Evolutionary conservation across 2,797 vertebrate genomes (phyloP).

Genomic region (Eulemur rubriventer): DNA sequence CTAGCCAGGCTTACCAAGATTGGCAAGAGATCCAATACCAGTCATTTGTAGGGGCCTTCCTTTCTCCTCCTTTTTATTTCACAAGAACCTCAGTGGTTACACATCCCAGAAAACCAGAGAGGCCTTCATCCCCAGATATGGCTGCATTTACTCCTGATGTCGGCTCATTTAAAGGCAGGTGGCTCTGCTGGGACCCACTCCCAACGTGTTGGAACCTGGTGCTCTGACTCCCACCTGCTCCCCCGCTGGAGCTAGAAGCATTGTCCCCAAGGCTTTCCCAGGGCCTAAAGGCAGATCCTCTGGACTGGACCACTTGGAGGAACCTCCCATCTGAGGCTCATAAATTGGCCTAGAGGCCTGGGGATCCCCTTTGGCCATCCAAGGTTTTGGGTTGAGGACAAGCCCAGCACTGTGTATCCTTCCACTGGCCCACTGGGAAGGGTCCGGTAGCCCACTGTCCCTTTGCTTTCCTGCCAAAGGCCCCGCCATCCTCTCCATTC

Average conservation of each 20-base stretch:
- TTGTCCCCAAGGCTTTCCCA: background rate
- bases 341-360: background rate
- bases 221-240: background rate
- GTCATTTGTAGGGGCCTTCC: background rate
- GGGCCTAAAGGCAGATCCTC: background rate
- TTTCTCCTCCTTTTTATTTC: slow-evolving; percentile 3
- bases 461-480: background rate
- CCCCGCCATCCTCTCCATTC: background rate
- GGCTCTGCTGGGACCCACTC: background rate
- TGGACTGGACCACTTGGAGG: background rate
- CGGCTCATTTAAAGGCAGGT: background rate
- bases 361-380: background rate
- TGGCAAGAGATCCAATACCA: background rate
- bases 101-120: background rate
- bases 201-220: background rate
- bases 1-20: background rate
- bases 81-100: background rate
- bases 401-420: background rate
- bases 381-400: background rate
- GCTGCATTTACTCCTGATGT: background rate
- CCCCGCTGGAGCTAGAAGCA: background rate
- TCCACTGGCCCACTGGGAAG: background rate
- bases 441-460: background rate
- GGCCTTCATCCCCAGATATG: background rate
- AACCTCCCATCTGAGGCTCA: background rate